Base-by-base conservation (phyloP, 1,140 invertebrate species). In the Brachionus rubens region DNA sequence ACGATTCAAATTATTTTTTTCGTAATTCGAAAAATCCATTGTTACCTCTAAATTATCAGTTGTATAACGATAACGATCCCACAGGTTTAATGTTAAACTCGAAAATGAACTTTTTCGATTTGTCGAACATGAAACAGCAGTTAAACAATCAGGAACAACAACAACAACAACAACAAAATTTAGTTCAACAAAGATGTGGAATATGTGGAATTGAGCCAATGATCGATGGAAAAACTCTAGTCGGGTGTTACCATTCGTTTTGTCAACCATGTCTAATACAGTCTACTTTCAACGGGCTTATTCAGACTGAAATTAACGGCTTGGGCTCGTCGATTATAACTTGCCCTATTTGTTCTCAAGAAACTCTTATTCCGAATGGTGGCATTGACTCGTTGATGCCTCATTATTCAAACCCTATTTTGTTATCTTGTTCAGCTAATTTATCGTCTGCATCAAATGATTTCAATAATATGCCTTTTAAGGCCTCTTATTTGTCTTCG, bases 231-330 rank as follows among this genome's bases (percentile, higher is more conserved):
- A 65, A 65, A 40, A 65, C 59, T 14, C 40, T 65, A 3, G 40
- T 65, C 21, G 59, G 59, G 3, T 65, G 59, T 28, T 65, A 16
- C 24, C 59, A 65, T 21, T 65, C 59, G n/a, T 65, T 65, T 6
- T 65, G 59, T n/a, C 59, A 65, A 19, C 36, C 19, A 16, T 65
- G 59, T 28, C 21, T 65, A 6, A 28, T 65, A 0, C 59, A 65
- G 19, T 65, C 40, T 19, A 26, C 59, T 3, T 24, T 16, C 16
- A 59, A 59, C 10, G 54, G 54, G 0, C 12, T 59, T 4, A 43
- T 65, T 14, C 59, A 65, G 36, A 65, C 33, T 28, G 59, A 43
- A 43, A 41, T 65, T 1, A 65, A 65, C 4, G 59, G 36, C 21
- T 28, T 43, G 2, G 59, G 59, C 16, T 65, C 40, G 10, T 36